A percentile compares a stretch with the other conserved stretches of the same genome.
Evolutionary conservation across 1,140 invertebrate species (phyloP).

Genomic region (Calliopsis andreniformis): DNA sequence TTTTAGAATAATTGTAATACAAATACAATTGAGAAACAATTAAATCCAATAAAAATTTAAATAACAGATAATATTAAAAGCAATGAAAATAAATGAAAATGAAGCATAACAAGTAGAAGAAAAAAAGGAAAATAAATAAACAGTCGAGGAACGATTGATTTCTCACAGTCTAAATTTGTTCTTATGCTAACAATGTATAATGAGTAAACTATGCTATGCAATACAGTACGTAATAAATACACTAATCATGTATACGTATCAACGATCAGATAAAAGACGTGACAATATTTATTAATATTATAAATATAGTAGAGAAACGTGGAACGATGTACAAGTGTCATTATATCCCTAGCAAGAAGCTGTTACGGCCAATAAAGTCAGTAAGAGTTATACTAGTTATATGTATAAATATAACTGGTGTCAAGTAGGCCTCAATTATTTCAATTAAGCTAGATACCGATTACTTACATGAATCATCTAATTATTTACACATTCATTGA

Average conservation of each 20-base stretch:
- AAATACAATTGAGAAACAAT: conserved; percentile 2
- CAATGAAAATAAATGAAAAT: not conserved
- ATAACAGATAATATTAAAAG: not conserved
- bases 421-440: conserved; percentile 15
- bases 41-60: conserved; percentile 4
- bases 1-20: not conserved
- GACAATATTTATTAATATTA: conserved; percentile 33
- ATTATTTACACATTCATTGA: not conserved
- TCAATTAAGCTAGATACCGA: conserved; percentile 8
- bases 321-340: conserved; percentile 10
- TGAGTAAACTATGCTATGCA: conserved; percentile 42
- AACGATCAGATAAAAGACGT: conserved; percentile 42
- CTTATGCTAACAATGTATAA: conserved; percentile 41
- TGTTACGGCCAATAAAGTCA: not conserved
- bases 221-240: conserved; percentile 45
- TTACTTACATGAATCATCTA: conserved; percentile 11
- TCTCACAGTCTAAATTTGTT: conserved; percentile 29
- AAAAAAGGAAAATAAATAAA: conserved; percentile 35
- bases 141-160: conserved; percentile 34
- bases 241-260: conserved; percentile 40
- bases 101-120: conserved; percentile 3
- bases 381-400: not conserved
- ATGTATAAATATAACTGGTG: conserved; percentile 10
- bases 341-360: not conserved
- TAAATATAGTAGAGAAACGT: conserved; percentile 37